Conservation (phyloP, 2,888 invertebrate genomes). For the Tipula vernalis region DNA sequence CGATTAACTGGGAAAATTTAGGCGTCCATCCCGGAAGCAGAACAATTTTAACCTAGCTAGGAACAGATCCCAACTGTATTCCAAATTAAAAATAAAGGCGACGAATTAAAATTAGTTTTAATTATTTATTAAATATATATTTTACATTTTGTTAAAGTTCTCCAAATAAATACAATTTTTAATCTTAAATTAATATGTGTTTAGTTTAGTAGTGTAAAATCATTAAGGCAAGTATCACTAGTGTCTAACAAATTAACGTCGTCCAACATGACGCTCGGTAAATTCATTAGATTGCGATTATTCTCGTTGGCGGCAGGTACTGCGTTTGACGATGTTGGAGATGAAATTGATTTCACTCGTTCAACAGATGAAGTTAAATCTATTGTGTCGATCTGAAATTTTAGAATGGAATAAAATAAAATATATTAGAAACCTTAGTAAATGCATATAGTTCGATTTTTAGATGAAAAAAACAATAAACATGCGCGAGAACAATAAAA, state of each 20-base stretch:
- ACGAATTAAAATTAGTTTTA: not conserved
- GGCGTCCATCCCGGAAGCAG: constrained; percentile 85
- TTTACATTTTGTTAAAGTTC: not conserved
- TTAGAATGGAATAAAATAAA: not conserved
- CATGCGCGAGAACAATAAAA: no score
- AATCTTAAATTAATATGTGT: not conserved
- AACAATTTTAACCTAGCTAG: constrained; percentile 67
- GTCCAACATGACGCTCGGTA: not conserved
- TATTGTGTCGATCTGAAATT: not conserved
- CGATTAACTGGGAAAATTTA: constrained; percentile 98
- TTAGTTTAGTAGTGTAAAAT: not conserved
- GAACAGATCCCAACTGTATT: constrained; percentile 44
- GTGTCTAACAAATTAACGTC: not conserved
- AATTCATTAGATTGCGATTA: not conserved
- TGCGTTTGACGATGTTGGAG: not conserved
- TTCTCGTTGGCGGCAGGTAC: not conserved
- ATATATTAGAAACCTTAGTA: no score
- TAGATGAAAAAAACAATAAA: no score
- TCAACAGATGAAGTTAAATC: not conserved
- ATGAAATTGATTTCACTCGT: not conserved
- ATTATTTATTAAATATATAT: not conserved
- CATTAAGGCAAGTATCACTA: not conserved
- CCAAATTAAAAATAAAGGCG: not conserved
- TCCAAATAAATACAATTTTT: not conserved
- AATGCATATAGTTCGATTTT: no score